Evolutionary conservation across 2,888 invertebrate genomes (phyloP).

Genomic region (Lypha dubia): DNA sequence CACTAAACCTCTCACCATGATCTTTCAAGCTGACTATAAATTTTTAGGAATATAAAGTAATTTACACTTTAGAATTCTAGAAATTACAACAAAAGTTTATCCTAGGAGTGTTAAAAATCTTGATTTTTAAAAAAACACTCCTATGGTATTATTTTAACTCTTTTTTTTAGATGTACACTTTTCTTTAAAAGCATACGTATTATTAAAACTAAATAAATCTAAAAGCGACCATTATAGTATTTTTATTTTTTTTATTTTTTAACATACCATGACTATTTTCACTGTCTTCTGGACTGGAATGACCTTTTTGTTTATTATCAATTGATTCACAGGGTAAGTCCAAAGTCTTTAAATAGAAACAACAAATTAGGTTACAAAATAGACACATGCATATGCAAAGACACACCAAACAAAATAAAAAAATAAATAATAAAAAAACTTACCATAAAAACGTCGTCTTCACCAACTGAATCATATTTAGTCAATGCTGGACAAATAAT

Average conservation of each 20-base stretch:
- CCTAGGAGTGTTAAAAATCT: not conserved
- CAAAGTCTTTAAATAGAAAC: conserved; percentile 87
- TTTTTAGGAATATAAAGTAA: not conserved
- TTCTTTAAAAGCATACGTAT: no score
- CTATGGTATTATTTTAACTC: no score
- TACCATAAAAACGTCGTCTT: conserved; percentile 98
- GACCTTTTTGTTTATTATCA: conserved; percentile 86
- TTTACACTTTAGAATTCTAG: not conserved
- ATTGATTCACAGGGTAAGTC: conserved; percentile 91
- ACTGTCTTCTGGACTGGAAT: conserved; percentile 88
- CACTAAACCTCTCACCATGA: conserved; percentile 79
- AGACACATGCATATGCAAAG: conserved; percentile 3
- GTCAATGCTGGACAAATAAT: conserved; percentile 82
- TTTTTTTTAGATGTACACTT: no score
- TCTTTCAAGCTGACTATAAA: conserved; percentile 79
- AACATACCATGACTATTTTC: conserved; percentile 83
- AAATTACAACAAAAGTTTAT: not conserved
- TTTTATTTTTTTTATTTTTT: not conserved
- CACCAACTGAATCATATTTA: conserved; percentile 89
- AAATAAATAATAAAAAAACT: conserved; percentile 71
- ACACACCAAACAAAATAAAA: not conserved
- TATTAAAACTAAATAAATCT: not conserved
- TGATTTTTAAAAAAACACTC: no score
- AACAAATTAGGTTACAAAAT: conserved; percentile 30
- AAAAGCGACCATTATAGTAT: not conserved